Evolutionary conservation across 2,888 invertebrate species (phyloP), one percentile per base, ranked within the genome.

Genomic region (Plebejus melissa): DNA sequence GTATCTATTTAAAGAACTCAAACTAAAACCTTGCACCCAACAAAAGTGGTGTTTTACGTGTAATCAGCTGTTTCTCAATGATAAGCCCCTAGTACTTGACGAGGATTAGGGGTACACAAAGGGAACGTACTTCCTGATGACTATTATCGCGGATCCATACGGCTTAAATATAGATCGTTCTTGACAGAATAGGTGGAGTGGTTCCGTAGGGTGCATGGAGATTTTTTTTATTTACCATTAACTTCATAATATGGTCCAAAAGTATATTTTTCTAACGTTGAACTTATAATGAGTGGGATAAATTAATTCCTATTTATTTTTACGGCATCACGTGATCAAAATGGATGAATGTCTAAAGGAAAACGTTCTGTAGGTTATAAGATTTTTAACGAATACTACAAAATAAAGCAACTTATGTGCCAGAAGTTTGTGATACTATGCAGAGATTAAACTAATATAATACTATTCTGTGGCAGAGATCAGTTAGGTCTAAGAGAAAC

Each of bases 81-180:
- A 72, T 72, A 72, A 72, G 16, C 72, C 72, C 71, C 71, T 5
- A 22, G 54, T 32, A 72, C 72, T 72, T 54, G 28, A 32, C 54
- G 54, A 72, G 72, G 72, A 72, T 72, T 72, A 72, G 54, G 54
- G 46, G 71, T 46, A 46, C 50, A 72, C 72, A 72, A 72, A 72
- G 72, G 28, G 72, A 46, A 32, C 54, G 46, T 54, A 72, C 72
- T 72, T 72, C 72, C 54, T 72, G 72, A 72, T 50, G 50, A 28
- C 72, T 72, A 28, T 72, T 50, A 72, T 71, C 46, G 46, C 65
- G 65, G 65, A 65, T 65, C 65, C 65, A 65, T 65, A 65, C 65
- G 36, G 32, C 65, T 65, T 65, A 65, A 65, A 65, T 65, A 65
- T 65, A 65, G 32, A 65, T 65, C 36, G 65, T 65, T 32, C 65